phyloP scores from a whole-genome alignment of 2,113 vertebrate species.

The Cyprinodon variegatus region DNA sequence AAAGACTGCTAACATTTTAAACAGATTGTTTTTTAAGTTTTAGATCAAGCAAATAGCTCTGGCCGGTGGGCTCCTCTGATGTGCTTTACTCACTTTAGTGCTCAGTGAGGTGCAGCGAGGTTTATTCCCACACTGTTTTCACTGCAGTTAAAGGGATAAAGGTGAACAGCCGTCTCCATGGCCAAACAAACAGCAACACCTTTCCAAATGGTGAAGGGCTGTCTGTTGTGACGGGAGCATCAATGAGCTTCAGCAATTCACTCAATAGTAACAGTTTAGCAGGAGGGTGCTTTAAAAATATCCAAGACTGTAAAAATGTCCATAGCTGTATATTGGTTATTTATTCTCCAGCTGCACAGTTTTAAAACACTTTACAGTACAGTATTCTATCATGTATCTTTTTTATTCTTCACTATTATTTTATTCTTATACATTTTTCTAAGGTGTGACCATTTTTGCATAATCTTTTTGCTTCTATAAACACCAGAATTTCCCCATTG shows the following conservation, averaged over 20 bases:
- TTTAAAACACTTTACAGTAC: too few species aligned
- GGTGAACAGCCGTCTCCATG: constrained; percentile 44
- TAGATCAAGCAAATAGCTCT: not conserved
- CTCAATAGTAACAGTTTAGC: not conserved
- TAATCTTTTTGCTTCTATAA: too few species aligned
- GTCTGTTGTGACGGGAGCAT: not conserved
- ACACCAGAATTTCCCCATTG: too few species aligned
- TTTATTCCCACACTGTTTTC: constrained; percentile 33
- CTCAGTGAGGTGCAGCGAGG: constrained; percentile 32
- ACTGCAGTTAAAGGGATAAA: constrained; percentile 42
- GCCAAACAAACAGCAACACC: constrained; percentile 40
- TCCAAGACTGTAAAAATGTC: too few species aligned
- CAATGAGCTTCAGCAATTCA: too few species aligned
- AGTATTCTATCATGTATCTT: too few species aligned
- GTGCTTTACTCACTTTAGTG: constrained; percentile 15
- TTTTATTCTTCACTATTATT: too few species aligned
- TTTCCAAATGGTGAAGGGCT: not conserved
- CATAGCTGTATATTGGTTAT: too few species aligned
- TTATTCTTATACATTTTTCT: too few species aligned
- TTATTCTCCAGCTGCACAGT: too few species aligned
- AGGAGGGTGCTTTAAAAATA: too few species aligned
- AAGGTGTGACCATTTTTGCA: too few species aligned
- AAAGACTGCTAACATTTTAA: not conserved
- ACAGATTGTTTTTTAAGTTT: not conserved
- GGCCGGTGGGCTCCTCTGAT: not conserved